Percentiles rank a stretch among this genome's conserved stretches.
phyloP scores from a whole-genome alignment of 2,113 vertebrate species.

The Hemibagrus wyckioides region DNA sequence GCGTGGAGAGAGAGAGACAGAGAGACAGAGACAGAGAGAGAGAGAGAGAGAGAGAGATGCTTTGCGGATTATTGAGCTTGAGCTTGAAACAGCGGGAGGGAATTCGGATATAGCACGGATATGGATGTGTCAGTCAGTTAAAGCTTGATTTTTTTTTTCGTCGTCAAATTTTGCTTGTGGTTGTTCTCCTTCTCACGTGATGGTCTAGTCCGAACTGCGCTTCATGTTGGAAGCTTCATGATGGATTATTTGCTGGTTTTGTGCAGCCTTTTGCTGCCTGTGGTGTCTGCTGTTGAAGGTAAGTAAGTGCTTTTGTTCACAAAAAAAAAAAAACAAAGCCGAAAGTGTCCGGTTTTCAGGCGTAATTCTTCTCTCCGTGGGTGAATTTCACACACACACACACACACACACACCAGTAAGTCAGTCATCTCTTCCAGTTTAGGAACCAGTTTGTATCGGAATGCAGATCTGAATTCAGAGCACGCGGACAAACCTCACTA shows the following conservation, averaged over 20 bases:
- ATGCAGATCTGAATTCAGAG: not conserved
- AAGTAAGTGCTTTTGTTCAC: constrained; percentile 63
- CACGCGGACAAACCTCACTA: not conserved
- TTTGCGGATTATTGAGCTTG: not conserved
- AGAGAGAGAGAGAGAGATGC: not conserved
- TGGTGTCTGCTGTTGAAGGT: constrained; percentile 78
- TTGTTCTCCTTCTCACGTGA: constrained; percentile 31
- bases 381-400: too few species aligned
- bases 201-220: constrained; percentile 61
- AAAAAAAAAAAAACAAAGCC: not conserved
- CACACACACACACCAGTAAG: too few species aligned
- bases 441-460: constrained; percentile 5
- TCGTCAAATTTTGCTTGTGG: not conserved
- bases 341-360: not conserved
- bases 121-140: constrained; percentile 19
- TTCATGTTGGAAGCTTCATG: constrained; percentile 78
- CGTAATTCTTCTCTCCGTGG: too few species aligned
- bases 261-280: constrained; percentile 75
- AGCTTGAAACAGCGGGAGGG: not conserved
- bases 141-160: not conserved
- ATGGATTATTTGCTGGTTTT: constrained; percentile 81
- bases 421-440: not conserved
- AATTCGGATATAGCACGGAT: not conserved
- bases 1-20: not conserved
- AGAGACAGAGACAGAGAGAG: not conserved